A percentile compares a stretch with the other conserved stretches of the same genome.
phyloP scores from a whole-genome alignment of 2,797 vertebrate genomes.

The Selene dorsalis region DNA sequence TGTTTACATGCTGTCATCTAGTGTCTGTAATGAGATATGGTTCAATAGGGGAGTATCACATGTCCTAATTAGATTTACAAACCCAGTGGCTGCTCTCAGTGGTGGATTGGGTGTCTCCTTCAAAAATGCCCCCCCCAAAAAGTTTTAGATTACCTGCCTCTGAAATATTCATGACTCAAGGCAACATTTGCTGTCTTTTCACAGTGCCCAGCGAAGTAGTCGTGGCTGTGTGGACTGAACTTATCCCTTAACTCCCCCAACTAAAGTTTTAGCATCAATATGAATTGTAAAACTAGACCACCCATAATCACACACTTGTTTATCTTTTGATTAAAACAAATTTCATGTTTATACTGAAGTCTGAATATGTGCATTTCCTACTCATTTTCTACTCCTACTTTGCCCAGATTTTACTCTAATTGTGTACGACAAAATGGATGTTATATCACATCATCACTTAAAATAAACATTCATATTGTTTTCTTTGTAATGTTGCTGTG shows the following conservation, averaged over 20 bases:
- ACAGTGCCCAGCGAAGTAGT: conserved; percentile 32
- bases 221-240: not conserved
- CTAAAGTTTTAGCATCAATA: conserved; percentile 6
- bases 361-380: too few relatives aligned
- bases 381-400: too few relatives aligned
- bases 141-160: conserved; percentile 81
- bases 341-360: not conserved
- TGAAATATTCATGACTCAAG: conserved; percentile 83
- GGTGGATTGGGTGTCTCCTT: conserved; percentile 83
- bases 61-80: conserved; percentile 88
- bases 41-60: conserved; percentile 66
- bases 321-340: not conserved
- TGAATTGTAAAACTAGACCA: not conserved
- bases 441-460: too few relatives aligned
- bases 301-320: not conserved
- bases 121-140: conserved; percentile 79
- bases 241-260: too few relatives aligned
- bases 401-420: too few relatives aligned
- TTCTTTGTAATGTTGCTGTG: too few relatives aligned
- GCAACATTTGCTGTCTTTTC: conserved; percentile 71
- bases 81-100: conserved; percentile 78
- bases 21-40: conserved; percentile 79
- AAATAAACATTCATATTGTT: too few relatives aligned
- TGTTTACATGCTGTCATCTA: conserved; percentile 68
- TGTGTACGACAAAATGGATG: too few relatives aligned